These are phyloP conservation scores for Caenorhabditis remanei DNA, from an alignment of 1,140 invertebrate species.

Conservation along the genomic window DNA sequence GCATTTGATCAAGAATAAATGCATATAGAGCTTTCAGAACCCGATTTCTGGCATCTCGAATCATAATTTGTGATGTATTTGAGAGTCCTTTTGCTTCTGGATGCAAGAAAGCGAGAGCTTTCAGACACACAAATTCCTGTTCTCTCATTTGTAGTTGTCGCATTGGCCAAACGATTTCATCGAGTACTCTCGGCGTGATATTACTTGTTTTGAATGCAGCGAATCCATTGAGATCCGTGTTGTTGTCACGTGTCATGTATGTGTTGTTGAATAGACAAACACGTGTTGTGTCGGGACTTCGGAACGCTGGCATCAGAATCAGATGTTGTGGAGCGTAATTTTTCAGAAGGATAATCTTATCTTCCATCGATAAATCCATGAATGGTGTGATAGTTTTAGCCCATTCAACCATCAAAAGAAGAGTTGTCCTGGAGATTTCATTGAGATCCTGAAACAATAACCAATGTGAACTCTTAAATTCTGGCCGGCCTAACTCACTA, in stretches of 20 bases:
- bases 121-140: slow-evolving; percentile 77
- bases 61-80: slow-evolving; percentile 67
- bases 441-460: slow-evolving; percentile 70
- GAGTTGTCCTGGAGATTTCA: slow-evolving; percentile 75
- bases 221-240: slow-evolving; percentile 71
- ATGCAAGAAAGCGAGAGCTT: slow-evolving; percentile 76
- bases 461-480: slow-evolving; percentile 16
- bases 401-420: slow-evolving; percentile 77
- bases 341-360: slow-evolving; percentile 75
- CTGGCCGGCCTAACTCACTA: neutral
- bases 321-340: slow-evolving; percentile 78
- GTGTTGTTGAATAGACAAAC: slow-evolving; percentile 78
- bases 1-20: slow-evolving; percentile 73
- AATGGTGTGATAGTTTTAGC: slow-evolving; percentile 70
- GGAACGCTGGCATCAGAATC: slow-evolving; percentile 77
- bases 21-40: slow-evolving; percentile 77
- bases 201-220: slow-evolving; percentile 73
- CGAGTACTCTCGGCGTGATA: slow-evolving; percentile 71
- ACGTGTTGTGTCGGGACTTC: slow-evolving; percentile 74
- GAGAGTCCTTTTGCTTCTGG: slow-evolving; percentile 77
- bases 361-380: slow-evolving; percentile 66
- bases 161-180: slow-evolving; percentile 78
- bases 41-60: slow-evolving; percentile 75
- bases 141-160: slow-evolving; percentile 76
- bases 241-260: slow-evolving; percentile 68